A percentile compares a stretch with the other conserved stretches of the same genome.
phyloP scores from a whole-genome alignment of 2,888 invertebrate genomes.

The Brachylomia viminalis region DNA sequence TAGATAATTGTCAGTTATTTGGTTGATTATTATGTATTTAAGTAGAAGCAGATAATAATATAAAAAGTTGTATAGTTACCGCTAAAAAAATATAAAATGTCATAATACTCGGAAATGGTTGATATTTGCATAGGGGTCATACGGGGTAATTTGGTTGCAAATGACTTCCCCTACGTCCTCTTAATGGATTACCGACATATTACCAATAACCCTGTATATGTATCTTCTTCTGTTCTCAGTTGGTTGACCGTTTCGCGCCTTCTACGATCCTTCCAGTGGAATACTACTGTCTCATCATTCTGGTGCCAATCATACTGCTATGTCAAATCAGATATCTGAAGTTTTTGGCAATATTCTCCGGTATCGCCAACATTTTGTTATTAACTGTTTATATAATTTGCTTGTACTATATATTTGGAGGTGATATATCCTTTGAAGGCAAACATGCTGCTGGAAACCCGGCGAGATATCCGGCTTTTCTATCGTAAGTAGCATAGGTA shows the following conservation, averaged over 20 bases:
- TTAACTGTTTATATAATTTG: conserved; percentile 95
- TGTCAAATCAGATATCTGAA: conserved; percentile 93
- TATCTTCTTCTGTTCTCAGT: conserved; percentile 75
- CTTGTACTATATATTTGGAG: conserved; percentile 94
- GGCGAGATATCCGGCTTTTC: conserved; percentile 95
- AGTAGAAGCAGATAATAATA: no score
- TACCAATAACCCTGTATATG: no score
- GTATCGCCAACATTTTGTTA: conserved; percentile 96
- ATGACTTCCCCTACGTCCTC: no score
- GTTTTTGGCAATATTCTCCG: conserved; percentile 96
- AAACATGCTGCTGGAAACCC: conserved; percentile 90
- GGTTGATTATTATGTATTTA: no score
- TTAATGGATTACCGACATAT: no score
- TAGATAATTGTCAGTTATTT: no score
- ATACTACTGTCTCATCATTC: conserved; percentile 84
- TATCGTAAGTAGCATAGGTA: conserved; percentile 89
- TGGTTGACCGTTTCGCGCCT: conserved; percentile 83
- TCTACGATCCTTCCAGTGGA: conserved; percentile 79
- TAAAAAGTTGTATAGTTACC: no score
- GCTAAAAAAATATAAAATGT: no score
- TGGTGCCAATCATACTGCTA: conserved; percentile 82
- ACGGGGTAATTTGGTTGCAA: no score
- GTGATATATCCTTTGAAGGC: conserved; percentile 83
- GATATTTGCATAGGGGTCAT: no score
- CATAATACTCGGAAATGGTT: no score